Evolutionary conservation across 2,113 vertebrate genomes (phyloP), one percentile per base, ranked within the genome.

Genomic region (Gadus macrocephalus): DNA sequence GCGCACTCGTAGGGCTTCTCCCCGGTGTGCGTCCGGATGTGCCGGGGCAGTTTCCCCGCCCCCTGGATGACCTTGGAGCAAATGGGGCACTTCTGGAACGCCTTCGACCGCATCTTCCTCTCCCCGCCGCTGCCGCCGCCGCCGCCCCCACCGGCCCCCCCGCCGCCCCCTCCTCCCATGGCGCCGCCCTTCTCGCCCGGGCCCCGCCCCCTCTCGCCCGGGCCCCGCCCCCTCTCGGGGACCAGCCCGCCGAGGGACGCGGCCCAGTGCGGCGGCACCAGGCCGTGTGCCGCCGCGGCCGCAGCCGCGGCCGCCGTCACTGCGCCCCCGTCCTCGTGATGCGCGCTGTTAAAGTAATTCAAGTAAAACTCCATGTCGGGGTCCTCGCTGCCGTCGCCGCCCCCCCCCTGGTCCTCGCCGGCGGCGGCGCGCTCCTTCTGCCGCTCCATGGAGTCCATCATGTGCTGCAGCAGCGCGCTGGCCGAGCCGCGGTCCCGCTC

Each of bases 31-130:
- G 97, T 99, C 86, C 97, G 94, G 87, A 98, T 98, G 91, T 98
- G 97, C 67, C 97, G 95, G 4, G 97, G 97, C 85, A 98, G 93
- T 86, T 99, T 99, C 84, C 97, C 82, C 0, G 20, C 87, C 56
- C 92, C 92, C 82, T 98, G 97, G 88, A 98, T 98, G 87, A 98
- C 96, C 91, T 99, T 99, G 86, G 95, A 94, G 1, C 97, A 98
- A 89, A 98, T 98, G 88, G 97, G 97, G 88, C 97, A 98, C 93
- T 98, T 98, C 89, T 99, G 97, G 91, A 98, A 98, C 90, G 97
- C 96, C 93, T 98, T 99, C 12, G 97, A 96, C 83, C 97, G 94
- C 93, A 98, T 98, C 92, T 98, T 98, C 90, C 96, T 96, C 88
- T 98, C 89, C 58, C 87, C 88, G 49, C 69, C 79, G 1, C 56